A percentile compares a stretch with the other conserved stretches of the same genome.
Evolutionary conservation across 2,888 invertebrate species (phyloP).

Genomic region (Brassicogethes aeneus): DNA sequence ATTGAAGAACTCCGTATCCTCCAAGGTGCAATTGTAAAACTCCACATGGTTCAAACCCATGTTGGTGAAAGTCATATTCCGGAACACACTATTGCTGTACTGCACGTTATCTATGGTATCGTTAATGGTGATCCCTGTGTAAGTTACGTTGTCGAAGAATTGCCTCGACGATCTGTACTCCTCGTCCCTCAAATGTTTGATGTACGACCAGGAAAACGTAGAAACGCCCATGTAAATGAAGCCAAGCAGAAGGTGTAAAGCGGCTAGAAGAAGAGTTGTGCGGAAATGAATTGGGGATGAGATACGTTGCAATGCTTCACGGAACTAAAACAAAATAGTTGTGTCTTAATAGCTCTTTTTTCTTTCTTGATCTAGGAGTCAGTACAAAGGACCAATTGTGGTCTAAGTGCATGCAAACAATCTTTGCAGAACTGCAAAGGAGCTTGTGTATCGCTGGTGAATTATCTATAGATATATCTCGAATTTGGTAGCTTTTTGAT

Average conservation of each 20-base stretch:
- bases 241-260: constrained; percentile 47
- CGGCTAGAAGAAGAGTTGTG: constrained; percentile 53
- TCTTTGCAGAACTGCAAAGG: too few relatives aligned
- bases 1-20: constrained; percentile 59
- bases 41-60: constrained; percentile 63
- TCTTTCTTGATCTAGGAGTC: too few relatives aligned
- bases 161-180: constrained; percentile 29
- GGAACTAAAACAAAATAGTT: constrained; percentile 47
- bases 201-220: constrained; percentile 45
- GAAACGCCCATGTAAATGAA: constrained; percentile 46
- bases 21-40: constrained; percentile 61
- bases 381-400: background rate
- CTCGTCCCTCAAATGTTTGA: constrained; percentile 41
- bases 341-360: too few relatives aligned
- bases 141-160: constrained; percentile 27
- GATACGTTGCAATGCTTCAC: constrained; percentile 59
- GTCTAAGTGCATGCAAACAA: too few relatives aligned
- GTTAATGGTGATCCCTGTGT: constrained; percentile 43
- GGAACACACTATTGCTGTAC: constrained; percentile 51
- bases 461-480: too few relatives aligned
- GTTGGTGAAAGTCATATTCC: constrained; percentile 56
- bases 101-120: constrained; percentile 55
- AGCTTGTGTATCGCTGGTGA: too few relatives aligned
- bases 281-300: constrained; percentile 54
- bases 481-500: too few relatives aligned